Evolutionary conservation across 2,888 invertebrate species (phyloP).

Genomic region (Leptura quadrifasciata): DNA sequence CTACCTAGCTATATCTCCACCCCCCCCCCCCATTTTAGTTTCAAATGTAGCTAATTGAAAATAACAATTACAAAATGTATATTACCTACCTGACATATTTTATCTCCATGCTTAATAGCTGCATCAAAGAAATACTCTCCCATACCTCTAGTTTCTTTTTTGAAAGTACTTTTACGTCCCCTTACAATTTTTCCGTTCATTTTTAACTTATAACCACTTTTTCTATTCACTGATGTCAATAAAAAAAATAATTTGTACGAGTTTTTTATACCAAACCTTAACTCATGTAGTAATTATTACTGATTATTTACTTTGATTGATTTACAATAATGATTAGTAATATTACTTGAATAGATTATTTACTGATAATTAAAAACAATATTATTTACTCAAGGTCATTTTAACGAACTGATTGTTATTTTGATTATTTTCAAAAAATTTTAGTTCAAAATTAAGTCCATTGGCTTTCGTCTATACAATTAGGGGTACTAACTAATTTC

Average conservation of each 20-base stretch:
- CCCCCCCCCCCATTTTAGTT: too few species aligned
- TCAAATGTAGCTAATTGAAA: too few species aligned
- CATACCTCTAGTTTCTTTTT: conserved; percentile 55
- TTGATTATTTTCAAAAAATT: too few species aligned
- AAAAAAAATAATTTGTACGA: not conserved
- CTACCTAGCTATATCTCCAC: too few species aligned
- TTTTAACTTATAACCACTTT: not conserved
- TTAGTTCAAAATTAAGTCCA: too few species aligned
- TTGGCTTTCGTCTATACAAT: too few species aligned
- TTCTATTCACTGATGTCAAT: not conserved
- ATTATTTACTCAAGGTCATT: too few species aligned
- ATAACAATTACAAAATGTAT: too few species aligned
- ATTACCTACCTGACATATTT: conserved; percentile 59
- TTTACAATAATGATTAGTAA: not conserved
- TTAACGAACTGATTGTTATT: too few species aligned
- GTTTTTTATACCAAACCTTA: not conserved
- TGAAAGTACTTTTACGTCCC: conserved; percentile 29
- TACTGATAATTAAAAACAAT: too few species aligned
- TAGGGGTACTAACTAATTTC: too few species aligned
- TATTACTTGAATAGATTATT: not conserved
- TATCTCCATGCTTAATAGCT: conserved; percentile 55
- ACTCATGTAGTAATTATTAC: not conserved
- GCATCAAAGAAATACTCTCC: conserved; percentile 59
- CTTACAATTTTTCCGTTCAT: conserved; percentile 14
- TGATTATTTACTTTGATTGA: not conserved